phyloP scores from a whole-genome alignment of 2,888 invertebrate species.

The Hirtodrosophila cameraria region DNA sequence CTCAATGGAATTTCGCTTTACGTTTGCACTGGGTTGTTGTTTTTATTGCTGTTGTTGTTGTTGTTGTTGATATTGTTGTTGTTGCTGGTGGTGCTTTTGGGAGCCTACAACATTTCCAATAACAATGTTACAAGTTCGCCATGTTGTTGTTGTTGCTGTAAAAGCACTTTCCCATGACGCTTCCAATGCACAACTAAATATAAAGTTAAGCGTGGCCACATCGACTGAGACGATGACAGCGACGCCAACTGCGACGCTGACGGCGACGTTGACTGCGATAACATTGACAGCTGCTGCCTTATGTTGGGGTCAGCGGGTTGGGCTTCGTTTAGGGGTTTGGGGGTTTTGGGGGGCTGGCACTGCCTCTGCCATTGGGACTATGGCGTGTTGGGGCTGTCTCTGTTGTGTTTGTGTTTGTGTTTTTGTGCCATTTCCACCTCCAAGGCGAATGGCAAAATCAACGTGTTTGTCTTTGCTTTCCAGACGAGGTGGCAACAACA shows the following conservation, averaged over 20 bases:
- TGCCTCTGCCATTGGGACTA: constrained; percentile 6
- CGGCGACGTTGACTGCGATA: constrained; percentile 55
- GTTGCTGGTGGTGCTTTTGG: constrained; percentile 28
- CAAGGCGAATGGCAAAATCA: constrained; percentile 63
- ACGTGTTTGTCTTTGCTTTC: constrained; percentile 76
- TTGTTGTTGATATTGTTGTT: constrained; percentile 24
- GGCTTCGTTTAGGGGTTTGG: constrained; percentile 20
- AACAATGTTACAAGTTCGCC: constrained; percentile 74
- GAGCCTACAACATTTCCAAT: constrained; percentile 78
- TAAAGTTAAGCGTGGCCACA: constrained; percentile 78
- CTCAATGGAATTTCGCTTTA: constrained; percentile 80
- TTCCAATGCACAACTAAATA: constrained; percentile 78
- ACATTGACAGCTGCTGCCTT: constrained; percentile 79
- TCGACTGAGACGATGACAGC: constrained; percentile 16
- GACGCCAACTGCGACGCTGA: constrained; percentile 23
- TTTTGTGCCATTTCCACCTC: constrained; percentile 48
- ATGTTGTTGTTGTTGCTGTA: constrained; percentile 48
- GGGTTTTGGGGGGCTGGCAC: constrained; percentile 6
- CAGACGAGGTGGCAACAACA: constrained; percentile 35
- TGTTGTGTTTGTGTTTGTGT: constrained; percentile 44
- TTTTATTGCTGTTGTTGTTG: constrained; percentile 40
- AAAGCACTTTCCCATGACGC: constrained; percentile 68
- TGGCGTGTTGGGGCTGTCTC: background rate
- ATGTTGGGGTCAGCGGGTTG: constrained; percentile 63
- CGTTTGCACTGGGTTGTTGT: constrained; percentile 79